These are phyloP conservation scores for Gryllus bimaculatus DNA, from an alignment of 1,140 invertebrate genomes.

Conservation along the genomic window DNA sequence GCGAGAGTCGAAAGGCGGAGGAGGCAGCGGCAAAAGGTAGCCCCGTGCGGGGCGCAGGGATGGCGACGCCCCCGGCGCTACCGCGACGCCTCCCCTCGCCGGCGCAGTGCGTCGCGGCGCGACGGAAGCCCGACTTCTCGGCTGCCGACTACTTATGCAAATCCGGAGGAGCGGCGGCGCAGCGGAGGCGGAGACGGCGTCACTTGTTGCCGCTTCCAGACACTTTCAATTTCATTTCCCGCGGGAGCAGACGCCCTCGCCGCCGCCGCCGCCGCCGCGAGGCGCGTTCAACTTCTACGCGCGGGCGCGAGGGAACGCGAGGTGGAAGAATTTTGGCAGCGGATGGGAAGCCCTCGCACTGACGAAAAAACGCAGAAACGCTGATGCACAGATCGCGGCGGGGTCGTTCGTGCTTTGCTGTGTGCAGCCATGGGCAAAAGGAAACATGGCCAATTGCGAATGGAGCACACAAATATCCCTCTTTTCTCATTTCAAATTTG, in stretches of 20 bases:
- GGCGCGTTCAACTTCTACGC: too few relatives aligned
- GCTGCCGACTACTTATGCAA: background rate
- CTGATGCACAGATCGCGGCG: too few relatives aligned
- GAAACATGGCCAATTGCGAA: background rate
- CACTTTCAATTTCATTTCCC: conserved; percentile 4
- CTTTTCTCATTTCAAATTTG: too few relatives aligned
- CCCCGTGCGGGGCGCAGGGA: too few relatives aligned
- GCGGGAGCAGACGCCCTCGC: background rate
- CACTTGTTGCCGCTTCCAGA: background rate
- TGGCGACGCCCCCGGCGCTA: background rate
- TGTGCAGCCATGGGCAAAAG: background rate
- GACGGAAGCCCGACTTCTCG: background rate
- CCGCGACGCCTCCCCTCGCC: background rate
- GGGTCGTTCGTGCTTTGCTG: too few relatives aligned
- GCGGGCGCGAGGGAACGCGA: background rate
- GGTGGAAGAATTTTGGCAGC: too few relatives aligned
- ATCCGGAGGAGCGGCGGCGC: background rate
- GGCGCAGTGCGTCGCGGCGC: background rate
- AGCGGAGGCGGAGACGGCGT: background rate
- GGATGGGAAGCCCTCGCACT: too few relatives aligned
- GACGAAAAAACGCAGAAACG: too few relatives aligned
- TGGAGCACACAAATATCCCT: too few relatives aligned
- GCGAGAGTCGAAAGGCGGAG: background rate
- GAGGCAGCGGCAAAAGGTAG: too few relatives aligned
- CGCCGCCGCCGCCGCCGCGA: too few relatives aligned